Base-by-base conservation (phyloP, 64 coral and sea anemone genomes). In the Platygyra sinensis region DNA sequence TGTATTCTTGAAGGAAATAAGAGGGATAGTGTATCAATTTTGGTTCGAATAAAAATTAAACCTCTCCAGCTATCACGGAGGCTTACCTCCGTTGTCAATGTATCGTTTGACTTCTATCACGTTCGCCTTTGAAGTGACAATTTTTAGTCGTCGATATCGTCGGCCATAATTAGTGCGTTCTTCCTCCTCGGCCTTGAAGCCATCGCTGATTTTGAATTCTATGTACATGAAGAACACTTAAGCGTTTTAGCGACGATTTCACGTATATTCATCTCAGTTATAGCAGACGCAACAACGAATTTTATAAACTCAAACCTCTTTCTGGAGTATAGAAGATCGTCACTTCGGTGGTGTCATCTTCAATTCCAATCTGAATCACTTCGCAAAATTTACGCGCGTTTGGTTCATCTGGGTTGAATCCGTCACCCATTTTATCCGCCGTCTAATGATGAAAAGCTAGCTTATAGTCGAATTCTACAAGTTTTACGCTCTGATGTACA, bases 311-410 rank as follows among this genome's bases (percentile, higher is more conserved):
- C 19, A 19, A 84, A 84, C 81, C 81, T 84, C 81, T 42, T 42
- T 84, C 81, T 50, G 81, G 81, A 71, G 81, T 84, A 0, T 84
- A 84, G n/a, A 84, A 84, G 13, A 84, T 22, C 7, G 81, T 84
- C 13, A 84, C 81, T 64, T 84, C 81, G 10, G 81, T 62, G 4
- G 81, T 84, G 20, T 71, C 10, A n/a, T 84, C 81, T 50, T 84
- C 81, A 20, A 84, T 84, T n/a, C 81, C 81, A 27, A 84, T 84
- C 42, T 71, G 81, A 36, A 84, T 49, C 1, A 84, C 81, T 51
- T 84, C 81, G 22, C 81, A 85, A 28, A 51, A 85, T 85, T 52
- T 85, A 18, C n/a, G 65, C n/a, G 62, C 76, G 51, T 79, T 25
- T 79, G 76, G 62, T 15, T 67, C 62, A 29, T 49, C 0, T 24